Evolutionary conservation across 2,888 invertebrate genomes (phyloP).

Genomic region (Ophraella communa): DNA sequence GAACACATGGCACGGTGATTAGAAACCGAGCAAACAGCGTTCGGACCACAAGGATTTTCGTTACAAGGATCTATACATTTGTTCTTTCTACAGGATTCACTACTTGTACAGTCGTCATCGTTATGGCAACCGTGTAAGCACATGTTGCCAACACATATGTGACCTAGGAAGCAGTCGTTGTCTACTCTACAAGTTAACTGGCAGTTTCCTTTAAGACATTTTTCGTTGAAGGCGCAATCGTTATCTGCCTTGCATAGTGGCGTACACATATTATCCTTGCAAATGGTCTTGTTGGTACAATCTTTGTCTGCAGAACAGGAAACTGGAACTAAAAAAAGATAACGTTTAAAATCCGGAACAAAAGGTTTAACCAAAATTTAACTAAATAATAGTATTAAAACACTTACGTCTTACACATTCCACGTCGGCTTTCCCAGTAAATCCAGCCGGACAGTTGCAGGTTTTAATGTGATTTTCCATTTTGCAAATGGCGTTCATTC

Average conservation of each 20-base stretch:
- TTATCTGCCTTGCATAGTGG: slow-evolving; percentile 78
- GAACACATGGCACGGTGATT: slow-evolving; percentile 84
- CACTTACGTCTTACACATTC: slow-evolving; percentile 85
- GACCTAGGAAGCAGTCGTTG: slow-evolving; percentile 91
- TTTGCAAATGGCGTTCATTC: slow-evolving; percentile 81
- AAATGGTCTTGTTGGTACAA: slow-evolving; percentile 75
- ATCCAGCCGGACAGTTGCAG: slow-evolving; percentile 84
- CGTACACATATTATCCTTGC: slow-evolving; percentile 83
- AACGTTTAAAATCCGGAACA: no score
- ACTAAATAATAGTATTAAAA: no score
- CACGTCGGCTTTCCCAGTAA: slow-evolving; percentile 82
- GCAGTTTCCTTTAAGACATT: slow-evolving; percentile 82
- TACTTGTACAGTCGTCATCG: slow-evolving; percentile 86
- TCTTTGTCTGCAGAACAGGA: slow-evolving; percentile 75
- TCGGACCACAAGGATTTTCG: slow-evolving; percentile 83
- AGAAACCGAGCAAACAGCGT: slow-evolving; percentile 79
- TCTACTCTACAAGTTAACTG: slow-evolving; percentile 89
- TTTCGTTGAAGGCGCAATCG: slow-evolving; percentile 88
- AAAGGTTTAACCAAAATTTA: no score
- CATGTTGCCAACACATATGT: slow-evolving; percentile 85
- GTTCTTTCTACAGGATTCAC: slow-evolving; percentile 82
- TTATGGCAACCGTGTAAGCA: slow-evolving; percentile 86
- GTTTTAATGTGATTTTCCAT: slow-evolving; percentile 76
- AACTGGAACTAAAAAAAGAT: slow-evolving; percentile 70
- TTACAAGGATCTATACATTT: slow-evolving; percentile 80